phyloP scores from a whole-genome alignment of 2,888 invertebrate genomes.

The Colostygia pectinataria region DNA sequence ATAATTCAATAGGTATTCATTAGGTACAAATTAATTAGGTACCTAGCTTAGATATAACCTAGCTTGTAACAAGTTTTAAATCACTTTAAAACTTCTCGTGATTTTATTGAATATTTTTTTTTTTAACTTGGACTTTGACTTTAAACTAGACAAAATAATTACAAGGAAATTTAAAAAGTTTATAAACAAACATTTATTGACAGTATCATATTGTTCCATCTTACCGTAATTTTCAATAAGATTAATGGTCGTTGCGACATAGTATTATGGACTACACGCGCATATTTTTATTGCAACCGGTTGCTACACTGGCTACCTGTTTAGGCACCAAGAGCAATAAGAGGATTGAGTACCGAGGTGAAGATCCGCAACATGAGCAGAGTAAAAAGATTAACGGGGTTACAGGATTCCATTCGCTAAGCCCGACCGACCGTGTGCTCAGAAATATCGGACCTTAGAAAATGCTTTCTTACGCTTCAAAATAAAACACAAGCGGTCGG shows the following conservation, averaged over 20 bases:
- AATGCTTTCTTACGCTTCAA: background rate
- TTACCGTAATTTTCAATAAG: slow-evolving; percentile 4
- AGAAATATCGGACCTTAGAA: slow-evolving; percentile 10
- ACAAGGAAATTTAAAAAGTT: too few species aligned
- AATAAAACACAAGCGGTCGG: background rate
- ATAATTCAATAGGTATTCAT: too few species aligned
- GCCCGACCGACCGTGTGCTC: slow-evolving; percentile 26
- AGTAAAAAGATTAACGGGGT: slow-evolving; percentile 72
- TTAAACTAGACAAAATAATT: too few species aligned
- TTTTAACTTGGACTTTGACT: too few species aligned
- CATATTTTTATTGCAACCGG: slow-evolving; percentile 47
- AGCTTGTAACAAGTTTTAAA: too few species aligned
- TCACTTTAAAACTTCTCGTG: too few species aligned
- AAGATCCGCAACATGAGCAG: slow-evolving; percentile 60
- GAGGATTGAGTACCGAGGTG: slow-evolving; percentile 52
- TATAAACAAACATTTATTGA: background rate
- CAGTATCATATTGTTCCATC: slow-evolving; percentile 1
- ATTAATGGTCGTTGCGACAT: slow-evolving; percentile 27
- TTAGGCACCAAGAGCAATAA: slow-evolving; percentile 45
- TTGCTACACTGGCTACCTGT: slow-evolving; percentile 40
- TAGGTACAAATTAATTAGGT: too few species aligned
- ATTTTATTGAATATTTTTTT: too few species aligned
- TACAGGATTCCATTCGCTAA: slow-evolving; percentile 60
- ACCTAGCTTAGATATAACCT: too few species aligned
- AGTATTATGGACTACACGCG: slow-evolving; percentile 22